Evolutionary conservation across 2,113 vertebrate species (phyloP).

Genomic region (Psettodes erumei): DNA sequence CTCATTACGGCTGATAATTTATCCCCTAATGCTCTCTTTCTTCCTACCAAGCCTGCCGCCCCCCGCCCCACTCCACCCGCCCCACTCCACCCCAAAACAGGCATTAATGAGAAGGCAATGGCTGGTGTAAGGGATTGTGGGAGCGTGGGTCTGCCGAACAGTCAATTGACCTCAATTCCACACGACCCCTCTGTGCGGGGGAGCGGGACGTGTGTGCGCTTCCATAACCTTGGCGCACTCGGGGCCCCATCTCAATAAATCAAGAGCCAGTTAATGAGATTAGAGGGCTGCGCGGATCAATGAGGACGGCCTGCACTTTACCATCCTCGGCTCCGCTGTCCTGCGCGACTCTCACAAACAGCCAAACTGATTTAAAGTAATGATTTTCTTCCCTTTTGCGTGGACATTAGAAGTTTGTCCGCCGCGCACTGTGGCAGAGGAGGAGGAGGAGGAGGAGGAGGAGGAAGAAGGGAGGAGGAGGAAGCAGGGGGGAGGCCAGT

Average conservation of each 20-base stretch:
- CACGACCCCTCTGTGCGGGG: slow-evolving; percentile 53
- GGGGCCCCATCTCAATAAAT: slow-evolving; percentile 78
- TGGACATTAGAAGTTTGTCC: slow-evolving; percentile 51
- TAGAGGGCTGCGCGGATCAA: slow-evolving; percentile 77
- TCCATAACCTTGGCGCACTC: slow-evolving; percentile 73
- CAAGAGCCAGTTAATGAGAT: slow-evolving; percentile 81
- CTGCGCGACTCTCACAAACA: slow-evolving; percentile 60
- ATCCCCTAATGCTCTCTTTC: slow-evolving; percentile 56
- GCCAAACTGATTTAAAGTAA: slow-evolving; percentile 72
- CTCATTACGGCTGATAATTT: slow-evolving; percentile 77
- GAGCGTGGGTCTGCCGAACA: slow-evolving; percentile 59
- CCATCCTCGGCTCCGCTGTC: slow-evolving; percentile 62
- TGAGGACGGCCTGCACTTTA: slow-evolving; percentile 63
- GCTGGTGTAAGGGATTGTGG: slow-evolving; percentile 51
- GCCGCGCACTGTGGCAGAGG: slow-evolving; percentile 17
- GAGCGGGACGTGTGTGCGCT: slow-evolving; percentile 51
- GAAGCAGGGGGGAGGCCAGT: not conserved
- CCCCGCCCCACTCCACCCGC: not conserved
- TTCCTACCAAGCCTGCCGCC: slow-evolving; percentile 17
- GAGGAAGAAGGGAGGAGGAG: not conserved
- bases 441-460: not conserved
- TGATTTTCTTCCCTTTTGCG: slow-evolving; percentile 63
- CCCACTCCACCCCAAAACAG: slow-evolving; percentile 19
- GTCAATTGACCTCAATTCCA: slow-evolving; percentile 80
- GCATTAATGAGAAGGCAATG: slow-evolving; percentile 65